Conservation (phyloP, 2,113 vertebrate species). For the Halichoerus grypus region DNA sequence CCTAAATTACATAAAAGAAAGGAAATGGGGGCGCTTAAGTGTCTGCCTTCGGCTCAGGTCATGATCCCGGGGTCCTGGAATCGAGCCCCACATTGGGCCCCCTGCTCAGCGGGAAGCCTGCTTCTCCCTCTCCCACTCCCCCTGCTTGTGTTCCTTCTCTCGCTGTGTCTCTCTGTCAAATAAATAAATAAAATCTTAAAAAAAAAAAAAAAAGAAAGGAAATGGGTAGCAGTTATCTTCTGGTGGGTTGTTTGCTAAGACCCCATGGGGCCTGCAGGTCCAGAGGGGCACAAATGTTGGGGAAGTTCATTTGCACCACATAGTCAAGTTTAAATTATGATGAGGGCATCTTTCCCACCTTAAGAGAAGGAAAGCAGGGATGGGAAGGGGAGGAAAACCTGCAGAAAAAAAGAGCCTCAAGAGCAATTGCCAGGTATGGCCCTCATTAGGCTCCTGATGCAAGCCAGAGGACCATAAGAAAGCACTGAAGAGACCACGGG, state of each 20-base stretch:
- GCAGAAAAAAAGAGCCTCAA: background rate
- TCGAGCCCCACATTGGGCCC: no score
- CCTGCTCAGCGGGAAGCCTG: no score
- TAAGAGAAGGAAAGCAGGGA: fast-evolving
- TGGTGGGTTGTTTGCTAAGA: background rate
- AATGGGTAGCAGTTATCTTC: background rate
- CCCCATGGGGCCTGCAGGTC: background rate
- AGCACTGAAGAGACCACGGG: no score
- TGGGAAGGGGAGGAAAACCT: no score
- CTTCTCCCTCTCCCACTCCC: no score
- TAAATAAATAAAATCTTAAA: no score
- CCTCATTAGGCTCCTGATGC: background rate
- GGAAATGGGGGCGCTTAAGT: no score
- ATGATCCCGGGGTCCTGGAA: no score
- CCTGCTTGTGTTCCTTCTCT: no score
- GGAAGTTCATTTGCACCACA: no score
- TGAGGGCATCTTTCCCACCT: background rate
- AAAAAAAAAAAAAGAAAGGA: background rate
- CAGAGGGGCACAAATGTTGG: fast-evolving
- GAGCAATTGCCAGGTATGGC: fast-evolving
- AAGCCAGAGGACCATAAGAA: background rate
- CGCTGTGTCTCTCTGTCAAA: no score
- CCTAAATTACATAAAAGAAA: background rate
- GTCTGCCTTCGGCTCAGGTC: no score
- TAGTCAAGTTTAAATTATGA: background rate